These are phyloP conservation scores for Drosophila nebulosa DNA, from an alignment of 1,140 invertebrate species.

Conservation along the genomic window DNA sequence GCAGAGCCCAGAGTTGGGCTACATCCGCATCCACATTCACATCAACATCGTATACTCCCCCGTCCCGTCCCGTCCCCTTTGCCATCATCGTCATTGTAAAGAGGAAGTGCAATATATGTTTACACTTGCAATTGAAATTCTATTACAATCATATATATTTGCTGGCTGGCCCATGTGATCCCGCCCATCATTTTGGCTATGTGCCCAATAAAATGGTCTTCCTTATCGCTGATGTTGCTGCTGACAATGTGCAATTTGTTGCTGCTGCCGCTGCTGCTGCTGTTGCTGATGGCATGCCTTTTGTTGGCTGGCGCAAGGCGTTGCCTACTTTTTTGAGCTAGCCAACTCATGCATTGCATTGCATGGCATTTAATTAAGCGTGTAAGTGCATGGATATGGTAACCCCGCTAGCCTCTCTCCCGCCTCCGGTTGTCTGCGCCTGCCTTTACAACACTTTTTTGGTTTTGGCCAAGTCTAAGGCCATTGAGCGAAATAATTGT, in stretches of 20 bases:
- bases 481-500: neutral
- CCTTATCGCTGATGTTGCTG: conserved; percentile 75
- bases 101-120: conserved; percentile 68
- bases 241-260: conserved; percentile 59
- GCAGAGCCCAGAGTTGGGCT: neutral
- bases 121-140: conserved; percentile 78
- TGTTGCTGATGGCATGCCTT: conserved; percentile 21
- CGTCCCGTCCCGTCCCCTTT: neutral
- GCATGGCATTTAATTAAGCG: conserved; percentile 72
- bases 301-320: neutral
- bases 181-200: conserved; percentile 36
- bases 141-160: conserved; percentile 69
- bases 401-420: too few relatives aligned
- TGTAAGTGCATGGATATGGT: conserved; percentile 57
- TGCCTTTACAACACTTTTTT: neutral
- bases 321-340: conserved; percentile 59
- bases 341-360: too few relatives aligned
- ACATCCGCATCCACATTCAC: neutral
- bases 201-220: conserved; percentile 49
- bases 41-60: neutral
- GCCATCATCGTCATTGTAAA: neutral
- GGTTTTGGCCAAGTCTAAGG: neutral
- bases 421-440: too few relatives aligned
- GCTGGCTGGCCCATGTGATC: conserved; percentile 16
- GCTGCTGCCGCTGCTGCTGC: conserved; percentile 8